Conservation (phyloP, 2,797 vertebrate genomes). For the Otolemur crassicaudatus region DNA sequence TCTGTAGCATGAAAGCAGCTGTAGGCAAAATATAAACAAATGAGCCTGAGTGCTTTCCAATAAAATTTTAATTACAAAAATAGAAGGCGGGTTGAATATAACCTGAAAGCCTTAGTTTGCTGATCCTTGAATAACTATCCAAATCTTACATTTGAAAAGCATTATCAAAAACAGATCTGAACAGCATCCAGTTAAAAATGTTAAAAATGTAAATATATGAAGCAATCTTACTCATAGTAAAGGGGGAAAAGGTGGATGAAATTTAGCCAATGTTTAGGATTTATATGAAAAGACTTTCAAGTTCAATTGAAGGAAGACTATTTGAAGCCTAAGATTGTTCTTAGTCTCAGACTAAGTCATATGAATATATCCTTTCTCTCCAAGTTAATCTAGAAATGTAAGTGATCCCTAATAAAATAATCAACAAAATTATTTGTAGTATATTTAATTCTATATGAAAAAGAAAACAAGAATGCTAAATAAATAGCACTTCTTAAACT, state of each 20-base stretch:
- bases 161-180: background rate
- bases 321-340: constrained; percentile 3
- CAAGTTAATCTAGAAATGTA: constrained; percentile 26
- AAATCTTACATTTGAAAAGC: constrained; percentile 6
- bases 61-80: constrained; percentile 17
- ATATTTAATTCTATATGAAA: background rate
- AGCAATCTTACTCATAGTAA: background rate
- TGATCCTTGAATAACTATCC: constrained; percentile 23
- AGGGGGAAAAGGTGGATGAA: background rate
- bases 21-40: background rate
- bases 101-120: background rate
- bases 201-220: constrained; percentile 38
- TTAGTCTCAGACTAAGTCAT: constrained; percentile 16
- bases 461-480: background rate
- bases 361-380: background rate
- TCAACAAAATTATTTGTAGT: background rate
- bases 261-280: constrained; percentile 24
- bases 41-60: background rate
- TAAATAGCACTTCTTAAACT: background rate
- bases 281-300: background rate
- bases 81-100: background rate
- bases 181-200: background rate
- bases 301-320: background rate
- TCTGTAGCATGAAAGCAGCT: background rate
- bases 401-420: constrained; percentile 22